Percentiles rank a stretch among this genome's conserved stretches.
These are phyloP conservation scores for Centroberyx gerrardi DNA, from an alignment of 2,797 vertebrate genomes.

Conservation along the genomic window DNA sequence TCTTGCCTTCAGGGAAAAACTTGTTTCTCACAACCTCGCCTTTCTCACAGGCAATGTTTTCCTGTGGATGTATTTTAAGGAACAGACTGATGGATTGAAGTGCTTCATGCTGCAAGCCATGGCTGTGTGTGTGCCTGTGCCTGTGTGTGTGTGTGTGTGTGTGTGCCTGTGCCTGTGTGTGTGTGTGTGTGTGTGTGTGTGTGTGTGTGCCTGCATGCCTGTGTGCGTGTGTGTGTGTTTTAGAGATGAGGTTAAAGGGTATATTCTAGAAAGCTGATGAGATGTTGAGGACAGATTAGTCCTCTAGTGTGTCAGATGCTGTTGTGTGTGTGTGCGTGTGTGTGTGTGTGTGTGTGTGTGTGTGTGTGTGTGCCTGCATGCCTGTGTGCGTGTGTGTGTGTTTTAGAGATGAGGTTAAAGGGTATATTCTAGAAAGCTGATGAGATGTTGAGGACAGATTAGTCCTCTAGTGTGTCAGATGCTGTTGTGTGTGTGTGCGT, in stretches of 20 bases:
- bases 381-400: constrained; percentile 12
- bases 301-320: constrained; percentile 59
- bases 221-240: constrained; percentile 2
- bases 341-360: not conserved
- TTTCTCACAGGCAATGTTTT: constrained; percentile 57
- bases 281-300: constrained; percentile 69
- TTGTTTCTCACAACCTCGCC: constrained; percentile 41
- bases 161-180: not conserved
- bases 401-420: constrained; percentile 49
- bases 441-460: constrained; percentile 70
- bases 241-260: constrained; percentile 54
- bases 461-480: constrained; percentile 60
- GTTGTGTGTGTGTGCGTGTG: constrained; percentile 11
- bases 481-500: constrained; percentile 37
- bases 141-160: constrained; percentile 13
- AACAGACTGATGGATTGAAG: constrained; percentile 56
- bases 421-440: constrained; percentile 63
- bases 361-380: constrained; percentile 4
- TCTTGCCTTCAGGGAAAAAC: constrained; percentile 57
- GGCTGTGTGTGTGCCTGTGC: constrained; percentile 37
- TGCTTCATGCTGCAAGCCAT: constrained; percentile 40
- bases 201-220: constrained; percentile 12
- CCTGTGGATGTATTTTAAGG: constrained; percentile 68
- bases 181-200: not conserved
- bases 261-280: constrained; percentile 67